Conservation (phyloP, 2,888 invertebrate species). For the Microctonus aethiopoides region DNA sequence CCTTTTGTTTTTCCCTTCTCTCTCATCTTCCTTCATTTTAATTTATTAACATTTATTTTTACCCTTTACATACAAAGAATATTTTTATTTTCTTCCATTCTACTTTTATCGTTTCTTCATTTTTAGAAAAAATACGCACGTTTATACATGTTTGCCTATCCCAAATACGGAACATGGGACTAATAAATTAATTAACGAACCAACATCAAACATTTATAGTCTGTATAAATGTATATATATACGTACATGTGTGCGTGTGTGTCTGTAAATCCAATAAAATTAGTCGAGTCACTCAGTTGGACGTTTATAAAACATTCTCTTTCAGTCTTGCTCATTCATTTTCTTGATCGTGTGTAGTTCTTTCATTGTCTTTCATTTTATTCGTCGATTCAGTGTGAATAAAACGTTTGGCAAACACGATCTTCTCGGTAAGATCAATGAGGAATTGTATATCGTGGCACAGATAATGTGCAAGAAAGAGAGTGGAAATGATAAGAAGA, state of each 20-base stretch:
- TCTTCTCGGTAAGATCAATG: constrained; percentile 17
- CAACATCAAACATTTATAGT: constrained; percentile 38
- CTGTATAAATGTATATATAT: no score
- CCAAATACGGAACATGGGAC: neutral
- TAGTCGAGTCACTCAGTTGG: constrained; percentile 11
- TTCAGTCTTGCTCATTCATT: neutral
- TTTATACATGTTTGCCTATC: neutral
- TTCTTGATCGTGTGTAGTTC: constrained; percentile 1
- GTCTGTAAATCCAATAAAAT: constrained; percentile 38
- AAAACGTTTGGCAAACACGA: constrained; percentile 30
- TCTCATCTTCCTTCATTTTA: neutral
- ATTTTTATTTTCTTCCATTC: neutral
- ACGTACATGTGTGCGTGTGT: no score
- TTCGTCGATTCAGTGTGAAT: constrained; percentile 22
- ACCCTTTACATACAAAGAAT: no score
- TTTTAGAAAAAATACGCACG: neutral
- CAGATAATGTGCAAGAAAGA: no score
- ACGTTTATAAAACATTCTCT: neutral
- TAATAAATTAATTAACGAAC: constrained; percentile 28
- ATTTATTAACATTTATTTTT: no score
- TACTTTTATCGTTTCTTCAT: neutral
- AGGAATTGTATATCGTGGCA: neutral
- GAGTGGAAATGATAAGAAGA: neutral
- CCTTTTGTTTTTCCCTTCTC: neutral
- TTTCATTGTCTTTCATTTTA: neutral